phyloP scores from a whole-genome alignment of 2,113 vertebrate species.

The Actenoides lindsayi region DNA sequence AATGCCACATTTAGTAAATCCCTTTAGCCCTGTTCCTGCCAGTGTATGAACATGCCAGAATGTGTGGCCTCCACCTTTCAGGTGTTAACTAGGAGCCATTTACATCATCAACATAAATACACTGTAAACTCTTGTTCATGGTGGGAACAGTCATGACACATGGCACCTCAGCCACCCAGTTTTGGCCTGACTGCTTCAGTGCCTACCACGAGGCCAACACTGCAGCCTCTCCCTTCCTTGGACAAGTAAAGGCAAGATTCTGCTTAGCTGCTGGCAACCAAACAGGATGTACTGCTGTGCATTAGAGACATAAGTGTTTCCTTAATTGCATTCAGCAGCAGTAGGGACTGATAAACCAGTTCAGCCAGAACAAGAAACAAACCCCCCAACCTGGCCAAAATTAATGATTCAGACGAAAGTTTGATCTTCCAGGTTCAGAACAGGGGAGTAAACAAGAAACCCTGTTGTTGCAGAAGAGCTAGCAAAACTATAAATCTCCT shows the following conservation, averaged over 20 bases:
- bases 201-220: background rate
- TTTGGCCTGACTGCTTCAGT: background rate
- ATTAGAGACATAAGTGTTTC: background rate
- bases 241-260: slow-evolving; percentile 26
- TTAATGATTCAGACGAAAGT: background rate
- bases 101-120: background rate
- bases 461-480: background rate
- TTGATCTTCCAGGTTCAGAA: background rate
- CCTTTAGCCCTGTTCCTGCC: background rate
- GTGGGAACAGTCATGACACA: background rate
- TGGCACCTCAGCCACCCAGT: background rate
- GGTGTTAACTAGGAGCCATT: background rate
- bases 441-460: background rate
- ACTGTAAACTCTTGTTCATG: background rate
- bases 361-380: background rate
- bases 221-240: background rate
- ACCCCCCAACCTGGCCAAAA: background rate
- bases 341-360: slow-evolving; percentile 29
- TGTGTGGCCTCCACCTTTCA: background rate
- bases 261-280: background rate
- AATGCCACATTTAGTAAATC: background rate
- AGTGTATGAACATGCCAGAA: background rate
- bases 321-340: slow-evolving; percentile 18
- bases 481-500: background rate
- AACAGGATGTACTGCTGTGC: background rate